Conservation (phyloP, 2,113 vertebrate species). For the Pterocles orientalis region DNA sequence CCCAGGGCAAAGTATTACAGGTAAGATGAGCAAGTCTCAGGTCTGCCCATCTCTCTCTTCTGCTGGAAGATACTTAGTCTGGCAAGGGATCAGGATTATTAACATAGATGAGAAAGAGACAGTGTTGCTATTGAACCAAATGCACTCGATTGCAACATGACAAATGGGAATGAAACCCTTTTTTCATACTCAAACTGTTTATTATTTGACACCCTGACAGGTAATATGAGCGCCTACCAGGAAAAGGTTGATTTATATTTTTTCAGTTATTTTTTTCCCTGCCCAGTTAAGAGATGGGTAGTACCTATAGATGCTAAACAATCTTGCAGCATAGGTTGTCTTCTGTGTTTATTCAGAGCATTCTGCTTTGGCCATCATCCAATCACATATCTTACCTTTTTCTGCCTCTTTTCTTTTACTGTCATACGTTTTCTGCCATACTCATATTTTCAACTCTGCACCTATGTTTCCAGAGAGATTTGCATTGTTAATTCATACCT, state of each 20-base stretch:
- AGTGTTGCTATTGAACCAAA: not conserved
- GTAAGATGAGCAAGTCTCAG: slow-evolving; percentile 70
- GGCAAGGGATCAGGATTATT: not conserved
- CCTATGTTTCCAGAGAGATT: not conserved
- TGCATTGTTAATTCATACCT: not conserved
- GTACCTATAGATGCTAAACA: not conserved
- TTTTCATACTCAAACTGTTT: not conserved
- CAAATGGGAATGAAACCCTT: not conserved
- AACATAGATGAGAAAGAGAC: not conserved
- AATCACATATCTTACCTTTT: not conserved
- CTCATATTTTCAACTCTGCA: not conserved
- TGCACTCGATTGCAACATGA: rapidly evolving
- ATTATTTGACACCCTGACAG: not conserved
- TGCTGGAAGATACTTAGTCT: not conserved
- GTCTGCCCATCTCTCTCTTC: not conserved
- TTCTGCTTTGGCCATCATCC: not conserved
- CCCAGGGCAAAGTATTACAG: slow-evolving; percentile 98
- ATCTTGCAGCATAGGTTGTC: not conserved
- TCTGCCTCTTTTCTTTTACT: not conserved
- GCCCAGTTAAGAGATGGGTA: not conserved
- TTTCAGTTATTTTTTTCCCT: not conserved
- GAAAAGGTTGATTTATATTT: not conserved
- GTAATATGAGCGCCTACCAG: not conserved
- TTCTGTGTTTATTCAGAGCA: not conserved
- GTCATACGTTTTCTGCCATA: not conserved